phyloP scores from a whole-genome alignment of 2,888 invertebrate genomes.

The Dynastes tityus region DNA sequence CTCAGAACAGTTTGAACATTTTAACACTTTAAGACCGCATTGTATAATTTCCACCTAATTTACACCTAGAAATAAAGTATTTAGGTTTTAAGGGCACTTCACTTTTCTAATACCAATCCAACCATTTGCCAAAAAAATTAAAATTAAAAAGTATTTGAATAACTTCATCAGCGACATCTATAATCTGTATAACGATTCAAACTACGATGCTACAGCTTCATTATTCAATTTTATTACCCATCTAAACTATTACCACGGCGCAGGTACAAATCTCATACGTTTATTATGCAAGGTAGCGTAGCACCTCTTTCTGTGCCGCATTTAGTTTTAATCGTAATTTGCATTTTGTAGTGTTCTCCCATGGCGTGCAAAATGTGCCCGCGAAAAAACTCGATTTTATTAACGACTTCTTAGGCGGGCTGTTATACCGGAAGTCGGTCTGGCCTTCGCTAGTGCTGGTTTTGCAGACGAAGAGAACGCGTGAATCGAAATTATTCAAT shows the following conservation, averaged over 20 bases:
- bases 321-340: constrained; percentile 24
- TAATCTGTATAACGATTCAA: too few relatives aligned
- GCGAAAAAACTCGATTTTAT: constrained; percentile 17
- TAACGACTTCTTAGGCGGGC: constrained; percentile 17
- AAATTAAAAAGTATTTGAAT: too few relatives aligned
- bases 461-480: not conserved
- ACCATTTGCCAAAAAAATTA: too few relatives aligned
- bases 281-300: not conserved
- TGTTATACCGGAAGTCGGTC: constrained; percentile 37
- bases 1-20: too few relatives aligned
- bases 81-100: too few relatives aligned
- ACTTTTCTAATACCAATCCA: too few relatives aligned
- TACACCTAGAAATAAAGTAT: too few relatives aligned
- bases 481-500: constrained; percentile 24
- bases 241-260: not conserved
- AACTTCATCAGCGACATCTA: too few relatives aligned
- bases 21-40: too few relatives aligned
- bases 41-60: too few relatives aligned
- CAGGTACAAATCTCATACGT: not conserved
- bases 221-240: too few relatives aligned
- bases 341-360: constrained; percentile 28
- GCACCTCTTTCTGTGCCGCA: not conserved
- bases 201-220: too few relatives aligned
- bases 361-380: constrained; percentile 9
- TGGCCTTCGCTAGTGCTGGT: constrained; percentile 13